Conservation (phyloP, 1,140 invertebrate genomes). For the Elysia chlorotica region DNA sequence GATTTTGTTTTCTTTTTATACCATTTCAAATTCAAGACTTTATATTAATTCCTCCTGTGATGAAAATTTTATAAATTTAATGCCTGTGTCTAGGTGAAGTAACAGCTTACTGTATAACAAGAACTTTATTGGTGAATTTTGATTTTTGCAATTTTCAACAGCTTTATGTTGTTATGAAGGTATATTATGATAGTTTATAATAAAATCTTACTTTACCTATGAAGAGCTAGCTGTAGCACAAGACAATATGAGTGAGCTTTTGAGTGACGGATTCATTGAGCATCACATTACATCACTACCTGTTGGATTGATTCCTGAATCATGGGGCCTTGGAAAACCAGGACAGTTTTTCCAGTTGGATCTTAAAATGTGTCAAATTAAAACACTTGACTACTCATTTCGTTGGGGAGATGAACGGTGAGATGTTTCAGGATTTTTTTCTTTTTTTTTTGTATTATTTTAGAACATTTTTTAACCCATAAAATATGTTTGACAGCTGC, state of each 20-base stretch:
- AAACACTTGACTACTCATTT: slow-evolving; percentile 43
- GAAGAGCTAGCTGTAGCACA: too few relatives aligned
- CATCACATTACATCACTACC: slow-evolving; percentile 30
- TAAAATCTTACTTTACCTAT: too few relatives aligned
- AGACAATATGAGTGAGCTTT: slow-evolving; percentile 3
- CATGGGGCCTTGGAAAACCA: slow-evolving; percentile 42
- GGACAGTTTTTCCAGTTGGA: slow-evolving; percentile 49
- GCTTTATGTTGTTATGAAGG: too few relatives aligned
- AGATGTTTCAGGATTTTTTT: not conserved
- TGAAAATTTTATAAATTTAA: too few relatives aligned
- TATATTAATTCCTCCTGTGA: too few relatives aligned
- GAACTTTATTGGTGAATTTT: too few relatives aligned
- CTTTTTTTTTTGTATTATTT: not conserved
- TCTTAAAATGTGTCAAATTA: slow-evolving; percentile 56
- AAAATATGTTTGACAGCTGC: not conserved
- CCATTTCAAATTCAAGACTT: too few relatives aligned
- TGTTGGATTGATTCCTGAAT: slow-evolving; percentile 24
- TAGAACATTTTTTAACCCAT: not conserved
- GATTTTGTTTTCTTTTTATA: too few relatives aligned
- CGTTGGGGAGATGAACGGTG: slow-evolving; percentile 52
- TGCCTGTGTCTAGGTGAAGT: too few relatives aligned
- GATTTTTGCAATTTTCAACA: too few relatives aligned
- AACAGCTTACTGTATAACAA: too few relatives aligned
- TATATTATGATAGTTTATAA: too few relatives aligned
- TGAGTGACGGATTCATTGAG: slow-evolving; percentile 47